Evolutionary conservation across 2,113 vertebrate genomes (phyloP).

Genomic region (Paracanthobrama guichenoti): DNA sequence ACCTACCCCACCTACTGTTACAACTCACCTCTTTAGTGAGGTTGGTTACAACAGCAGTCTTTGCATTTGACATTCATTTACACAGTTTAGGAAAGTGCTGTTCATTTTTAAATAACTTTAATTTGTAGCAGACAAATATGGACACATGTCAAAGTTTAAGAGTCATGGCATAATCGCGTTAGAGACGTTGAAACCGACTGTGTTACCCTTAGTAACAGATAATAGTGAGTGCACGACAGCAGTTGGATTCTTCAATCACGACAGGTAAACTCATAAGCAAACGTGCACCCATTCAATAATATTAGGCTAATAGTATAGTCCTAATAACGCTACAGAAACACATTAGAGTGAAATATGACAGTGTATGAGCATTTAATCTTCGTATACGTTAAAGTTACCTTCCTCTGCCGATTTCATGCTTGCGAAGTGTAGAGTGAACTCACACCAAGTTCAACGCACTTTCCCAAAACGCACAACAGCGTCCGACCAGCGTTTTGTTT

Average conservation of each 20-base stretch:
- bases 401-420: constrained; percentile 77
- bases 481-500: neutral
- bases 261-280: neutral
- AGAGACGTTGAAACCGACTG: neutral
- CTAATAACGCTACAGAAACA: neutral
- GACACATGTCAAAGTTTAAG: neutral
- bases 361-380: neutral
- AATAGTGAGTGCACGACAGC: neutral
- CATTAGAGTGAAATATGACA: neutral
- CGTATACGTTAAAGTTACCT: constrained; percentile 66
- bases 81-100: neutral
- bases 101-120: neutral
- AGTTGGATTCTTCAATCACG: neutral
- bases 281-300: neutral
- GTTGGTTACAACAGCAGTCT: neutral
- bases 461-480: neutral
- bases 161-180: neutral
- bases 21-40: neutral
- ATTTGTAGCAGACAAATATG: neutral
- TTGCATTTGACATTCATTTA: neutral
- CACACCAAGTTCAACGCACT: constrained; percentile 25
- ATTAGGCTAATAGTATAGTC: too few species aligned
- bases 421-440: constrained; percentile 23
- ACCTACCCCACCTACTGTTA: neutral
- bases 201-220: neutral